These are phyloP conservation scores for Chiloscyllium punctatum DNA, from an alignment of 2,797 vertebrate genomes.

Conservation along the genomic window DNA sequence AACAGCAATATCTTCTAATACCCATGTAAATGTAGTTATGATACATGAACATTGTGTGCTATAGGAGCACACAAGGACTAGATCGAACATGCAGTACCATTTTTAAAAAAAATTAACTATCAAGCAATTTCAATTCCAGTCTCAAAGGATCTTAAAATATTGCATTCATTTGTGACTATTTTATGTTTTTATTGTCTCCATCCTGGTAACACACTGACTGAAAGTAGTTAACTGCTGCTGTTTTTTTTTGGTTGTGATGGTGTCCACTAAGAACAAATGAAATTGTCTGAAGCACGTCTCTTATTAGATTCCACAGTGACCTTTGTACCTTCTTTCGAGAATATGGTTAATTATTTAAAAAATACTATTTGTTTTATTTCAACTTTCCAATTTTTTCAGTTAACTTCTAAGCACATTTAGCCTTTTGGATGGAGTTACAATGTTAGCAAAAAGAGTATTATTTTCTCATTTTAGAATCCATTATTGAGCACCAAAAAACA, in stretches of 20 bases:
- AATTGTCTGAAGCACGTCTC: neutral
- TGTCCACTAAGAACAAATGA: neutral
- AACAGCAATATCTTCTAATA: neutral
- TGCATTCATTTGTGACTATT: neutral
- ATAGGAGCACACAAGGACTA: neutral
- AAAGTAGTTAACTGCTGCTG: neutral
- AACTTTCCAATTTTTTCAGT: neutral
- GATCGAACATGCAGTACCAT: neutral
- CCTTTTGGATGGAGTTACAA: neutral
- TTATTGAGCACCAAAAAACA: neutral
- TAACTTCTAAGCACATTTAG: neutral
- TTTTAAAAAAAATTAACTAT: neutral
- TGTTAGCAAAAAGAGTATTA: neutral
- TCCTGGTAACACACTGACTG: neutral
- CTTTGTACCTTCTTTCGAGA: neutral
- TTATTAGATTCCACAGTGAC: neutral
- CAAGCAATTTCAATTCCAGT: neutral
- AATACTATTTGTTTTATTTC: neutral
- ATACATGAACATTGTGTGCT: neutral
- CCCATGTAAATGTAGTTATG: neutral
- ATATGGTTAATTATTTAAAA: neutral
- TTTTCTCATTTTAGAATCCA: neutral
- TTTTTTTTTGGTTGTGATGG: no score
- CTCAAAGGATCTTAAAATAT: neutral
- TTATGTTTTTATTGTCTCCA: neutral